A percentile compares a stretch with the other conserved stretches of the same genome.
Conservation (phyloP, 2,888 invertebrate species). For the Himalopsyche kuldschensis region DNA sequence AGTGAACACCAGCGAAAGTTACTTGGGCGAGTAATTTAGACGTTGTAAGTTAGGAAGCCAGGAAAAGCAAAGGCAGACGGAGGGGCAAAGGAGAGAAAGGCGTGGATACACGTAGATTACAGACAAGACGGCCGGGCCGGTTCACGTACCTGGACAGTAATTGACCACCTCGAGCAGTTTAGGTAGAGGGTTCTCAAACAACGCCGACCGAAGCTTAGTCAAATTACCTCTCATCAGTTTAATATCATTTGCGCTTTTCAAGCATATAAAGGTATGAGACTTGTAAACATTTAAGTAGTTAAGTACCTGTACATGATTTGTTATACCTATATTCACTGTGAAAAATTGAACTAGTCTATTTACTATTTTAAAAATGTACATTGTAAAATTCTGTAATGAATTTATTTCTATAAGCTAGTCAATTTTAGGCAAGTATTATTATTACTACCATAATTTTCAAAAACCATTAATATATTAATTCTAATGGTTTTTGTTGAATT, state of each 20-base stretch:
- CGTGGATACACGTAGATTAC: slow-evolving; percentile 28
- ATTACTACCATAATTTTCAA: no score
- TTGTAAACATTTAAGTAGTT: not conserved
- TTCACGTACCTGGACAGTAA: slow-evolving; percentile 15
- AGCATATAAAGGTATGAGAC: not conserved
- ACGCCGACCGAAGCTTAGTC: not conserved
- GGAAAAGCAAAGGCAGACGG: not conserved
- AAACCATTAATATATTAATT: no score
- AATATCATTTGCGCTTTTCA: not conserved
- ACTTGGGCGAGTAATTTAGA: slow-evolving; percentile 21
- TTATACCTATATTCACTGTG: no score
- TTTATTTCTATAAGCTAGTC: no score
- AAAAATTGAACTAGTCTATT: no score
- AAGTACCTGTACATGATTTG: not conserved
- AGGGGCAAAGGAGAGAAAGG: not conserved
- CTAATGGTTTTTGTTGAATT: no score
- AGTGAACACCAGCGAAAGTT: not conserved
- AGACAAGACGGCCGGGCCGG: slow-evolving; percentile 8
- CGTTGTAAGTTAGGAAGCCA: not conserved
- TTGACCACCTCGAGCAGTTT: slow-evolving; percentile 8
- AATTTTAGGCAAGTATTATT: no score
- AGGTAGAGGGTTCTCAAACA: not conserved
- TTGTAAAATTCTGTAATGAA: no score
- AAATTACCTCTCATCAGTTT: not conserved
- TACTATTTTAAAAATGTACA: no score